Evolutionary conservation across 2,113 vertebrate genomes (phyloP).

Genomic region (Myotis davidii): DNA sequence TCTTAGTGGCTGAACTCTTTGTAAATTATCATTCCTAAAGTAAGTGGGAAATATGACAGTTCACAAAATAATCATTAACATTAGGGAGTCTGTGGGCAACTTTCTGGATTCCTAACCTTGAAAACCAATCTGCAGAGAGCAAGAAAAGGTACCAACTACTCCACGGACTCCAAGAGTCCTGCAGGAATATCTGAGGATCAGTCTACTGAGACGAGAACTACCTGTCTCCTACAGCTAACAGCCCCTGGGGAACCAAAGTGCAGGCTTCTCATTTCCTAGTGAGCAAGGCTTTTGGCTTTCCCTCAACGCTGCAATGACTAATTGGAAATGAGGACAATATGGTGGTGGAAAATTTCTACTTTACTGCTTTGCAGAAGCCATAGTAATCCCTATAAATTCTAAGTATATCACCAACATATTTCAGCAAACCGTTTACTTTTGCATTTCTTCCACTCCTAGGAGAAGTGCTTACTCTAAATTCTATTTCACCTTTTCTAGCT

Average conservation of each 20-base stretch:
- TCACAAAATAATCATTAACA: background rate
- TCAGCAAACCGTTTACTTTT: slow-evolving; percentile 24
- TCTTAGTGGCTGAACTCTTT: background rate
- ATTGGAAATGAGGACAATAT: slow-evolving; percentile 12
- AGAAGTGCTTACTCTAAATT: slow-evolving; percentile 53
- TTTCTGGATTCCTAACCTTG: background rate
- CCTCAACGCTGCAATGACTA: background rate
- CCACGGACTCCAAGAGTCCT: background rate
- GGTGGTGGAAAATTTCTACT: background rate
- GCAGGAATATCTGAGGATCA: background rate
- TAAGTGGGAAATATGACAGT: background rate
- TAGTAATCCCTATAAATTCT: background rate
- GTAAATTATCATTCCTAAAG: slow-evolving; percentile 1
- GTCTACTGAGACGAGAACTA: background rate
- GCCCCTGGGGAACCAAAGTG: background rate
- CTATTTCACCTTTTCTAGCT: slow-evolving; percentile 5
- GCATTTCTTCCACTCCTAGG: background rate
- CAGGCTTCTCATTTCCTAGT: background rate
- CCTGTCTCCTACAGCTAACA: background rate
- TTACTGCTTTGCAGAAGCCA: background rate
- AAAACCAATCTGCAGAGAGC: background rate
- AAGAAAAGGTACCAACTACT: background rate
- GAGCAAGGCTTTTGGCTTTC: background rate
- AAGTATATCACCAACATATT: background rate
- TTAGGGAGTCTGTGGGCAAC: background rate